Evolutionary conservation across 2,888 invertebrate species (phyloP).

Genomic region (Hyles lineata): DNA sequence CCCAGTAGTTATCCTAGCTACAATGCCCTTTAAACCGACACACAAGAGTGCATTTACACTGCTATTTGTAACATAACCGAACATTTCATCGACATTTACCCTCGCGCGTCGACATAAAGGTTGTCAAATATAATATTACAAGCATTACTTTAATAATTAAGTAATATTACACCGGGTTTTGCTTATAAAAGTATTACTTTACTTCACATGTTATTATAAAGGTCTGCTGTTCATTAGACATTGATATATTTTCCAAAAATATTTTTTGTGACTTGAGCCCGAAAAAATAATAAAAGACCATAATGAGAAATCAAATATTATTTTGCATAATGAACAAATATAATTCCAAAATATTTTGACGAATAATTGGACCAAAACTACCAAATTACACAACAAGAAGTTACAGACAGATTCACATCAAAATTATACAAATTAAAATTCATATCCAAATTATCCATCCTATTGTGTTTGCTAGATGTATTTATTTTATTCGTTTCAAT

Average conservation of each 20-base stretch:
- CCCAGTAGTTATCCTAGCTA: no score
- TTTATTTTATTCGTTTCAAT: not conserved
- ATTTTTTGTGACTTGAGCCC: not conserved
- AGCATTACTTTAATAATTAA: conserved; percentile 31
- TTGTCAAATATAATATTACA: conserved; percentile 18
- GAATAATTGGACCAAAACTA: no score
- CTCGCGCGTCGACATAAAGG: not conserved
- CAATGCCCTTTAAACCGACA: no score
- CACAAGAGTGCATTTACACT: no score
- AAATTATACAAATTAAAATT: not conserved
- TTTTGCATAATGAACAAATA: no score
- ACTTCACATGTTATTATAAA: conserved; percentile 31
- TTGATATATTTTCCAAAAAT: not conserved
- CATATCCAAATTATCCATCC: not conserved
- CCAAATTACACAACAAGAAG: no score
- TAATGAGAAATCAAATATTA: no score
- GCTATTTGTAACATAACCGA: not conserved
- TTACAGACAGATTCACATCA: no score
- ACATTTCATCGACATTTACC: not conserved
- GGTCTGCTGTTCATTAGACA: not conserved
- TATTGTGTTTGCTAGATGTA: not conserved
- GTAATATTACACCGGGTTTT: conserved; percentile 33
- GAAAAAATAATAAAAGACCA: no score
- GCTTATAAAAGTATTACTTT: conserved; percentile 36
- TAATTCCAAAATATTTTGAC: no score